Evolutionary conservation across 1,140 invertebrate genomes (phyloP).

Genomic region (Lucilia cuprina): DNA sequence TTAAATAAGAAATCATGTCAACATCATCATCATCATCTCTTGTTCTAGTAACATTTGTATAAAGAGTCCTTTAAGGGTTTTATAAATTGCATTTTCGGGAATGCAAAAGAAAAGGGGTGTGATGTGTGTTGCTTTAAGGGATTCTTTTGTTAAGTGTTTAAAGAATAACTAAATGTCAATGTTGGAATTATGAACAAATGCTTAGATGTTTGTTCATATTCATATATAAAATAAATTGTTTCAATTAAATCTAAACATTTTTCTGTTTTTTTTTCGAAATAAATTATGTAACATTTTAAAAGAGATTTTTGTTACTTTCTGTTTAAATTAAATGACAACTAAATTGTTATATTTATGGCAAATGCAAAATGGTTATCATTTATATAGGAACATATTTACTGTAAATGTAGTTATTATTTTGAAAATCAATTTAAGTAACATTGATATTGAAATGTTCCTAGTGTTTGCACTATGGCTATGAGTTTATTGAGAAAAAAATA

Average conservation of each 20-base stretch:
- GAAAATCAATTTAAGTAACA: too few relatives aligned
- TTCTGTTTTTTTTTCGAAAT: background rate
- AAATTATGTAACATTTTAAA: background rate
- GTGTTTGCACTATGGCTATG: too few relatives aligned
- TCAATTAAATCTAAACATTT: background rate
- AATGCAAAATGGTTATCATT: too few relatives aligned
- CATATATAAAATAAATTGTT: background rate
- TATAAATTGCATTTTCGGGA: background rate
- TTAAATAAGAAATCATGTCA: background rate
- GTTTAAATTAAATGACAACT: too few relatives aligned
- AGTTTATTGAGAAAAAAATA: too few relatives aligned
- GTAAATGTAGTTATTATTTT: too few relatives aligned
- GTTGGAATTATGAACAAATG: background rate
- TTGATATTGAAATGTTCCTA: too few relatives aligned
- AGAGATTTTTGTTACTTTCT: background rate
- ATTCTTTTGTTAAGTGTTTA: background rate
- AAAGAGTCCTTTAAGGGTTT: background rate
- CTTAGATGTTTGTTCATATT: background rate
- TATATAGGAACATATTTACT: too few relatives aligned
- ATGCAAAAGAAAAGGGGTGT: background rate
- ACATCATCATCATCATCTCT: background rate
- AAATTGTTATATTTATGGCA: too few relatives aligned
- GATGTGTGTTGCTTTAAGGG: background rate
- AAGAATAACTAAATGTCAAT: background rate
- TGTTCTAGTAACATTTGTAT: background rate